Evolutionary conservation across 2,888 invertebrate species (phyloP), one percentile per base, ranked within the genome.

Genomic region (Chrysopilus asiliformis): DNA sequence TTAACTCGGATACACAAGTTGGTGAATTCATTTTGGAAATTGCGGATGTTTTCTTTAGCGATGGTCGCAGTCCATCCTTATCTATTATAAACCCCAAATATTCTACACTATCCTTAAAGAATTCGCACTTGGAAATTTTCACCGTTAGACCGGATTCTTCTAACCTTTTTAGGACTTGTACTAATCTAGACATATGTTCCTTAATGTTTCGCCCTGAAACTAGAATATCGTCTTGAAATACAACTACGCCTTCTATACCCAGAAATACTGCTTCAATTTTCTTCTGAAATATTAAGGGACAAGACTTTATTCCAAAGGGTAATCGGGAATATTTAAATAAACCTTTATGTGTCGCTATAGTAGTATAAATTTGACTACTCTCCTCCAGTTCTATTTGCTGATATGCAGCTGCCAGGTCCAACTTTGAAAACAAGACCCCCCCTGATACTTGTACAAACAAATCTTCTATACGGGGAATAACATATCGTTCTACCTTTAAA

Each of bases 181-280:
- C 37, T 12, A 54, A 39, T 16, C 45, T 47, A 13, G 46, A 16
- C 10, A 39, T 13, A 41, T 53, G 51, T 25, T 51, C 38, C 20
- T 41, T 32, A 4, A 38, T 36, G 14, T 38, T 46, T 22, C 41
- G 39, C 2, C 50, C 50, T 7, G 51, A 51, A 3, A 56, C 44
- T 7, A 53, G 32, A 18, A 56, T 47, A 27, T 55, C 54, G 41
- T 56, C 52, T 16, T 49, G 34, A 43, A 47, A 56, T 34, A 40
- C 43, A n/a, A 43, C 47, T 6, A 50, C 46, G 14, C 41, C 47
- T 2, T 48, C 41, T 3, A 50, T 42, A 3, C 50, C 53, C 32
- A 38, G 37, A 8, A 59, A 39, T 19, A 53, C 34, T 17, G 45
- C 34, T 38, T 57, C 58, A 14, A 29, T 29, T 5, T n/a, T 29